Evolutionary conservation across 2,797 vertebrate genomes (phyloP), one percentile per base, ranked within the genome.

Genomic region (Pteronotus mesoamericanus): DNA sequence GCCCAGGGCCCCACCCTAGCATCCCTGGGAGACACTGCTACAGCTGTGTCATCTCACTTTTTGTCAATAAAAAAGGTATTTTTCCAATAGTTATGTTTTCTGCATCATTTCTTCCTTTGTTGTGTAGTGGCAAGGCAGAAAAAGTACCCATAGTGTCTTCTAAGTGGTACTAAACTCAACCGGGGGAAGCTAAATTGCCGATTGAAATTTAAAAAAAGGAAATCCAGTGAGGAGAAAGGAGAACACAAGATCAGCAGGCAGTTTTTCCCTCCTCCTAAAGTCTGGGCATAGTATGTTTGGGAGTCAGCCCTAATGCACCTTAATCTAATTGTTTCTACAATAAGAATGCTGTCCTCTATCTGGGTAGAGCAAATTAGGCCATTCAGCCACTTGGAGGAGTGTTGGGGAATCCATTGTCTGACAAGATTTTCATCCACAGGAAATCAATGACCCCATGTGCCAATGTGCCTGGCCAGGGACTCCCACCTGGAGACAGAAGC

Each of bases 51-150:
- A n/a, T 10, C 82, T 77, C 42, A 21, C 8, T 2, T 57, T 89
- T 51, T 10, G 18, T 86, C 37, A 77, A 83, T 16, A 44, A 72
- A 32, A 85, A 37, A 84, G 39, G 77, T 77, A 29, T 93, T 96
- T 97, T 97, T 94, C 94, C 92, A 51, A 32, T 89, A 59, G 42
- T 37, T 26, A 44, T 42, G 94, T 75, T 95, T 95, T 42, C 53
- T 93, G 39, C 91, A 97, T 74, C 59, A 32, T 69, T 78, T 71
- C 42, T 44, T 26, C 0, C n/a, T 71, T 37, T 42, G 51, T 9
- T 7, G 2, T 29, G 21, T 55, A 22, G 71, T 85, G 83, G 74
- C 78, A 94, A 93, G 37, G n/a, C 78, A 34, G 69, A 57, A 79
- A 75, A 95, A 75, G 29, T 59, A 51, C 26, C 39, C 44, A 16